Evolutionary conservation across 2,888 invertebrate species (phyloP).

Genomic region (Cantharis lateralis): DNA sequence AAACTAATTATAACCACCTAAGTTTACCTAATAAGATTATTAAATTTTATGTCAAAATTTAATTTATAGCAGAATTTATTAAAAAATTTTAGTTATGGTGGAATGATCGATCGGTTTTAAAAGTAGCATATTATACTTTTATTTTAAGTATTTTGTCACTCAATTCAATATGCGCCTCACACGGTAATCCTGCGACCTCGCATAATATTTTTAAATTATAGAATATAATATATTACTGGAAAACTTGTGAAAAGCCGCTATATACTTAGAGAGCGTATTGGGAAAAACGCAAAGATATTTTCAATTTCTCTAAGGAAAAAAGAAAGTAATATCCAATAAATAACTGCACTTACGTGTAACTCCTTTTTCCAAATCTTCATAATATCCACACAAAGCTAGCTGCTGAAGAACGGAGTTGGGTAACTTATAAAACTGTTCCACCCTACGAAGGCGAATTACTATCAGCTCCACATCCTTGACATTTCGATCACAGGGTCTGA

Average conservation of each 20-base stretch:
- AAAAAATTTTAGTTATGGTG: neutral
- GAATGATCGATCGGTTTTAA: neutral
- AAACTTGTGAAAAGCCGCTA: neutral
- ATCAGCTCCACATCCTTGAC: conserved; percentile 75
- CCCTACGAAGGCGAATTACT: conserved; percentile 66
- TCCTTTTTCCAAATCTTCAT: conserved; percentile 77
- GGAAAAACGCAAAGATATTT: neutral
- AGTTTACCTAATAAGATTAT: neutral
- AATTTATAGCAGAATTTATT: neutral
- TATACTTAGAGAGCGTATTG: neutral
- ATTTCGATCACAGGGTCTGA: conserved; percentile 73
- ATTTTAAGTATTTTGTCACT: too few species aligned
- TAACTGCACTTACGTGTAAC: conserved; percentile 69
- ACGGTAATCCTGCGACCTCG: too few species aligned
- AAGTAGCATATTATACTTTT: neutral
- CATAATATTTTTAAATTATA: too few species aligned
- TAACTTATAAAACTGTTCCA: conserved; percentile 66
- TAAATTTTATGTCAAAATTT: neutral
- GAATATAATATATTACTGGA: too few species aligned
- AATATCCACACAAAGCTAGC: conserved; percentile 75
- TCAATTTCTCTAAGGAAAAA: neutral
- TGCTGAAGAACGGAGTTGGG: conserved; percentile 74
- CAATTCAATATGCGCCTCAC: too few species aligned
- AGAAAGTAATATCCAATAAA: neutral
- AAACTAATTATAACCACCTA: conserved; percentile 8